Conservation (phyloP, 2,113 vertebrate genomes). For the Shinisaurus crocodilurus region DNA sequence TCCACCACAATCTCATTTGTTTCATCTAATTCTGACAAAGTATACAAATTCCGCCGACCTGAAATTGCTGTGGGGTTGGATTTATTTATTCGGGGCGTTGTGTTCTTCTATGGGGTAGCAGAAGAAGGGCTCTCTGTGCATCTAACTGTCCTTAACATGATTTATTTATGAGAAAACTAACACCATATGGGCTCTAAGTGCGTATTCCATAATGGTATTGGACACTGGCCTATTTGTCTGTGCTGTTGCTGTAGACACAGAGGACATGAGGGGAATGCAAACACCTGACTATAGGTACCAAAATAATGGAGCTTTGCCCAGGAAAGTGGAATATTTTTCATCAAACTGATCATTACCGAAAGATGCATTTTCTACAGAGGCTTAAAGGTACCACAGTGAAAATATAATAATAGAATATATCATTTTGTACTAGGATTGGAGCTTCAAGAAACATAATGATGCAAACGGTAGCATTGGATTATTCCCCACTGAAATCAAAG, state of each 20-base stretch:
- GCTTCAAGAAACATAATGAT: constrained; percentile 59
- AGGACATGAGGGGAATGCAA: constrained; percentile 59
- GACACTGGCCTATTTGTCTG: constrained; percentile 55
- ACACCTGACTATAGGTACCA: constrained; percentile 33
- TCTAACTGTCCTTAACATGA: constrained; percentile 44
- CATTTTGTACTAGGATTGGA: constrained; percentile 48
- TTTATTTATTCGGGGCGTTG: not conserved
- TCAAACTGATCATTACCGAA: constrained; percentile 35
- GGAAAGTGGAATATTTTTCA: constrained; percentile 51
- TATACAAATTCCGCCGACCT: not conserved
- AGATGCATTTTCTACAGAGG: constrained; percentile 48
- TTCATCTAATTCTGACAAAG: not conserved
- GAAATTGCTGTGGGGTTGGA: constrained; percentile 1
- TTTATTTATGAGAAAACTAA: constrained; percentile 61
- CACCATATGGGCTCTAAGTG: constrained; percentile 48
- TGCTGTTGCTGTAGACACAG: constrained; percentile 29
- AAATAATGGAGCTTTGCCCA: constrained; percentile 32
- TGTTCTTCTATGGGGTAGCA: constrained; percentile 4
- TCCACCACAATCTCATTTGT: constrained; percentile 22
- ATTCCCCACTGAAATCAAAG: constrained; percentile 39
- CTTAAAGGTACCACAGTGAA: constrained; percentile 44
- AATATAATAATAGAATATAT: constrained; percentile 50
- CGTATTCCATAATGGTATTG: constrained; percentile 31
- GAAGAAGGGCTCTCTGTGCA: constrained; percentile 27
- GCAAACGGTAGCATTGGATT: not conserved